Conservation (phyloP, 2,888 invertebrate species). For the Nemurella pictetii region DNA sequence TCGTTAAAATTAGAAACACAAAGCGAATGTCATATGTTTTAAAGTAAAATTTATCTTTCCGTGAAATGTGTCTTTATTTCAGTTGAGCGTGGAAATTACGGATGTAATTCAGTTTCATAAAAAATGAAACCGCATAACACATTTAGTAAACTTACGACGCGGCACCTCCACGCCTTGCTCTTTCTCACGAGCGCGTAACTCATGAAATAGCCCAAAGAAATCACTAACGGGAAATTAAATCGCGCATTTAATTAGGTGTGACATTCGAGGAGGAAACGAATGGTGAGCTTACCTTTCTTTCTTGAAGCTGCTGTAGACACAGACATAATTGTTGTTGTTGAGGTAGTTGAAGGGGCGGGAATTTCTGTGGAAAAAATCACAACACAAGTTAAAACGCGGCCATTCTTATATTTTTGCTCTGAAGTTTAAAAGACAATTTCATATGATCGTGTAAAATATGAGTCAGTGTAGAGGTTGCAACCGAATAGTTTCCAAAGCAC, state of each 20-base stretch:
- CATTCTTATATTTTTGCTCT: no score
- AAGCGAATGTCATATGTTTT: not conserved
- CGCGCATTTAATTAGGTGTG: not conserved
- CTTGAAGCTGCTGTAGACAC: conserved; percentile 34
- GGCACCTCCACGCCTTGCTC: no score
- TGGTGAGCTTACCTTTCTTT: conserved; percentile 38
- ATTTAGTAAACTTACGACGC: no score
- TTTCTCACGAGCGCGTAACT: no score
- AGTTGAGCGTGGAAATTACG: not conserved
- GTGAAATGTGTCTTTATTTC: not conserved
- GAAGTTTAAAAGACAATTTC: not conserved
- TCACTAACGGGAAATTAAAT: not conserved
- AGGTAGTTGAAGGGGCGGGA: conserved; percentile 46
- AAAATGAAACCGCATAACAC: not conserved
- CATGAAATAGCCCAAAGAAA: not conserved
- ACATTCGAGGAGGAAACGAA: not conserved
- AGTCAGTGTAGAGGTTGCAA: no score
- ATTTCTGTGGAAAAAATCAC: conserved; percentile 46
- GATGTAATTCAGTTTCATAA: not conserved
- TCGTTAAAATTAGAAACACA: not conserved
- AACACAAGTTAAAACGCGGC: no score
- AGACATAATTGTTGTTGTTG: conserved; percentile 33
- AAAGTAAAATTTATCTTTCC: not conserved
- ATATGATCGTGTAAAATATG: not conserved
- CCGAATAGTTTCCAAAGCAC: no score